phyloP scores from a whole-genome alignment of 2,113 vertebrate genomes.

The Microcebus griseorufus region DNA sequence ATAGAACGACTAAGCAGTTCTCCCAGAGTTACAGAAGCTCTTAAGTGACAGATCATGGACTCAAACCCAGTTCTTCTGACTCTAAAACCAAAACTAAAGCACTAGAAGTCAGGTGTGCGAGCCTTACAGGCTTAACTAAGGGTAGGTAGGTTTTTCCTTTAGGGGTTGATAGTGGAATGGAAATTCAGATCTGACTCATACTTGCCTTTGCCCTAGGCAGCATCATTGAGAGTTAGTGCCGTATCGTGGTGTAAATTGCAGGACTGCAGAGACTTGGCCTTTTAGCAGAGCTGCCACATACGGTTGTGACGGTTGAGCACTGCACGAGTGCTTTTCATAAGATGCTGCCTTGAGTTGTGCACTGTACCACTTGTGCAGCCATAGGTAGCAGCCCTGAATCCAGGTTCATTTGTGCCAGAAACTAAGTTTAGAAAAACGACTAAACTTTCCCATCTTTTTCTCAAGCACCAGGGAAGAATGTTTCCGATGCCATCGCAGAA shows the following conservation, averaged over 20 bases:
- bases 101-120: background rate
- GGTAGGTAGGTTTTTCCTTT: background rate
- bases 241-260: background rate
- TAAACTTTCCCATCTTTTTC: background rate
- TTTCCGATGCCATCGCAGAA: background rate
- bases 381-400: background rate
- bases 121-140: background rate
- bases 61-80: background rate
- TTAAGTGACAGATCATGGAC: background rate
- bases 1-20: background rate
- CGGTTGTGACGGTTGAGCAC: background rate
- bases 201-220: background rate
- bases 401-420: background rate
- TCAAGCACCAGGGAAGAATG: background rate
- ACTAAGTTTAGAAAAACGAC: background rate
- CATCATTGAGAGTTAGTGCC: background rate
- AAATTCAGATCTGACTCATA: background rate
- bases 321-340: background rate
- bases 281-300: background rate
- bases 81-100: background rate
- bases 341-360: background rate
- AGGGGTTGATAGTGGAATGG: background rate
- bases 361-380: background rate
- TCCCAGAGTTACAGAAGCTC: background rate
- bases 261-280: background rate